Conservation (phyloP, 2,888 invertebrate species). For the Eretmocerus hayati region DNA sequence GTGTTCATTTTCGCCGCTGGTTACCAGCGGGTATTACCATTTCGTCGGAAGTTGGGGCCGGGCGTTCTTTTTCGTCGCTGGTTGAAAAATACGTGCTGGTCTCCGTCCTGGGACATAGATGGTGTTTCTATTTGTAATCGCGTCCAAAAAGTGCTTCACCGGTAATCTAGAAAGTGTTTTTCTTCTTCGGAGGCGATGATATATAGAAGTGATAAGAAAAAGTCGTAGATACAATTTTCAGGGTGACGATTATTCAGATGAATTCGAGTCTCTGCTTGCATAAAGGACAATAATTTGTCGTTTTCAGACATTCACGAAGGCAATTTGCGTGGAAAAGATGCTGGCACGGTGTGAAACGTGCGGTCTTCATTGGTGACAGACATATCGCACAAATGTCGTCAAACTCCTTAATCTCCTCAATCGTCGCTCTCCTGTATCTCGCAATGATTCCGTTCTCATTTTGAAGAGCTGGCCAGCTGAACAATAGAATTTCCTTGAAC, state of each 20-base stretch:
- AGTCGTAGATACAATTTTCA: no score
- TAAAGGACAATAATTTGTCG: conserved; percentile 65
- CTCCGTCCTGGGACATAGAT: no score
- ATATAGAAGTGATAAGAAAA: no score
- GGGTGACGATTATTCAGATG: conserved; percentile 36
- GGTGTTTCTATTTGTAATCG: neutral
- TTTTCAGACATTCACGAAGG: conserved; percentile 64
- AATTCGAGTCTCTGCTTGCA: conserved; percentile 63
- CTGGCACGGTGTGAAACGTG: conserved; percentile 71
- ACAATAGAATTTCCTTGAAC: conserved; percentile 56
- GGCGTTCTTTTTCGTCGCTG: no score
- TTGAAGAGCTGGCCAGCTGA: conserved; percentile 52
- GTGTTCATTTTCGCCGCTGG: no score
- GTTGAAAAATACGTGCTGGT: no score
- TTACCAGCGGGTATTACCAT: no score
- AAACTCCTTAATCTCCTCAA: conserved; percentile 59
- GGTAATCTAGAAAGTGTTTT: no score
- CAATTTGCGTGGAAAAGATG: conserved; percentile 77
- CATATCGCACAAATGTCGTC: conserved; percentile 78
- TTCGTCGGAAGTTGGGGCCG: no score
- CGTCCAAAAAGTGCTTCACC: no score
- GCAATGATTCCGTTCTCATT: conserved; percentile 58
- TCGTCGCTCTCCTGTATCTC: conserved; percentile 59
- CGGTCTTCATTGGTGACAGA: conserved; percentile 61
- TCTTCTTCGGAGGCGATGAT: no score